Percentiles rank a stretch among this genome's conserved stretches.
Conservation (phyloP, 2,113 vertebrate genomes). For the Reinhardtius hippoglossoides region DNA sequence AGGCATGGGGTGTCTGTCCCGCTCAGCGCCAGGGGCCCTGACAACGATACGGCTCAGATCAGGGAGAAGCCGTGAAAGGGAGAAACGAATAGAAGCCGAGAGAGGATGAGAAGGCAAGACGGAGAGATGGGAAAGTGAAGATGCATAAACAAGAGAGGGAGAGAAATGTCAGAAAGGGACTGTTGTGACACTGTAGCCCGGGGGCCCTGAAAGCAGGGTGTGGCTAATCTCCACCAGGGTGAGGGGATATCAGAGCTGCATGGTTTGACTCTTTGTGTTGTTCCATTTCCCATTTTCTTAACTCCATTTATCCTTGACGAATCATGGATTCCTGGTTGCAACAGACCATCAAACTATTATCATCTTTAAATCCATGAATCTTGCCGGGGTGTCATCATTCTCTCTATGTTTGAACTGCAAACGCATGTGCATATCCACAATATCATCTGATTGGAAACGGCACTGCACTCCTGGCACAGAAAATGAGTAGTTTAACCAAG, state of each 20-base stretch:
- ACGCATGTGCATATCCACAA: not conserved
- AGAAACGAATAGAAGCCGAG: constrained; percentile 37
- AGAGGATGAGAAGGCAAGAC: constrained; percentile 24
- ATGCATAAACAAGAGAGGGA: constrained; percentile 61
- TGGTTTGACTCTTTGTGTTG: constrained; percentile 28
- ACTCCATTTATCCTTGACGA: constrained; percentile 34
- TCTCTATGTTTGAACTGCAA: not conserved
- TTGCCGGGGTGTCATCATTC: constrained; percentile 3
- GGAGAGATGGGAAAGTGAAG: constrained; percentile 50
- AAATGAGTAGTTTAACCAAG: not conserved
- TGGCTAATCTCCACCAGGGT: constrained; percentile 49
- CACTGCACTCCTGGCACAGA: constrained; percentile 3
- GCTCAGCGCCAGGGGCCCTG: constrained; percentile 68
- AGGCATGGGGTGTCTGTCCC: constrained; percentile 60
- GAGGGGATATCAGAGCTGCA: constrained; percentile 56
- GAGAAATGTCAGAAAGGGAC: constrained; percentile 50
- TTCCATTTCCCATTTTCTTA: constrained; percentile 24
- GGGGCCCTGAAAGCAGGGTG: constrained; percentile 68
- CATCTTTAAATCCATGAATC: constrained; percentile 13
- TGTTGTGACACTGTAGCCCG: constrained; percentile 62
- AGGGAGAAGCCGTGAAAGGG: constrained; percentile 52
- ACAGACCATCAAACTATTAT: constrained; percentile 70
- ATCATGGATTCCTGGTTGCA: constrained; percentile 58
- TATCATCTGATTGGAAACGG: constrained; percentile 2
- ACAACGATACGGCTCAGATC: constrained; percentile 74